These are phyloP conservation scores for Scartelaos histophorus DNA, from an alignment of 2,113 vertebrate species.

Conservation along the genomic window DNA sequence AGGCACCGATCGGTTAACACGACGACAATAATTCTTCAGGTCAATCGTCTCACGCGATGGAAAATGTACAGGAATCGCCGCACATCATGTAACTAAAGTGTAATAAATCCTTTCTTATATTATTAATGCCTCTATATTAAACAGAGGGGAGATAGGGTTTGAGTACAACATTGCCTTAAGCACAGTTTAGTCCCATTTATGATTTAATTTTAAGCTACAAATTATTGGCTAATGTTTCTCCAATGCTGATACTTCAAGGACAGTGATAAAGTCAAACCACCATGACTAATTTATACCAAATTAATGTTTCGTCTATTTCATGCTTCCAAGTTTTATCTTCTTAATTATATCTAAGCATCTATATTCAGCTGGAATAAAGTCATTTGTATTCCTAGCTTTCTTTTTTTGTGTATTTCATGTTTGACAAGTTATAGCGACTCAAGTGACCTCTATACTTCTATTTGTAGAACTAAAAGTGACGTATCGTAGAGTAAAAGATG, in stretches of 20 bases:
- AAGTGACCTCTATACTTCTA: neutral
- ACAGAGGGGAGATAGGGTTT: neutral
- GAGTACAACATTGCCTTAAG: constrained; percentile 2
- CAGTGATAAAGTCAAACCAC: neutral
- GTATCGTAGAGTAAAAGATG: neutral
- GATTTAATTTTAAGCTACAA: constrained; percentile 6
- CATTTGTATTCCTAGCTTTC: neutral
- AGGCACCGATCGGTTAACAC: neutral
- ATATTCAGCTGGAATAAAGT: neutral
- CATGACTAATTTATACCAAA: neutral
- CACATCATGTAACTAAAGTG: neutral
- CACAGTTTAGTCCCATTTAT: constrained; percentile 5
- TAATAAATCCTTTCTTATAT: neutral
- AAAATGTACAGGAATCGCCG: neutral
- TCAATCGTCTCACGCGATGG: no score
- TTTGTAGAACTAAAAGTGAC: neutral
- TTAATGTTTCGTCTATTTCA: neutral
- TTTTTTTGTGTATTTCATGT: neutral
- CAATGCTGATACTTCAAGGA: constrained; percentile 5
- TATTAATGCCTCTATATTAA: neutral
- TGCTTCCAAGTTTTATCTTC: neutral
- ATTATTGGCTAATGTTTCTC: constrained; percentile 5
- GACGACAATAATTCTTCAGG: neutral
- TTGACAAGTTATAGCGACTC: neutral
- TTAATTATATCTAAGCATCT: neutral